Evolutionary conservation across 2,888 invertebrate genomes (phyloP).

Genomic region (Yponomeuta malinellus): DNA sequence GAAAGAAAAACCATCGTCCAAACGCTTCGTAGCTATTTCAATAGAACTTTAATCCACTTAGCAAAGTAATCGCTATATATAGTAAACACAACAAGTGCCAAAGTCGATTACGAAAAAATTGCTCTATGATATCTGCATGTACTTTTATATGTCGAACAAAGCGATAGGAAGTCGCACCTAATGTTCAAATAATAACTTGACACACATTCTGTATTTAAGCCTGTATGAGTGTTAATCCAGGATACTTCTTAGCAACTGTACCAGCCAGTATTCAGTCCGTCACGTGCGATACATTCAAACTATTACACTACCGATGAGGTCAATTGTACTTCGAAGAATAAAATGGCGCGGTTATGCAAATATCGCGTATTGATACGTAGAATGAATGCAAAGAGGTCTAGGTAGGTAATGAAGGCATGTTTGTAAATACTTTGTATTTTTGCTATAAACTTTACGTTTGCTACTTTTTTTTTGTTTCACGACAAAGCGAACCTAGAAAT

Average conservation of each 20-base stretch:
- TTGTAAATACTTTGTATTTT: not conserved
- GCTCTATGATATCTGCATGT: not conserved
- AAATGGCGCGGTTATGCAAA: constrained; percentile 2
- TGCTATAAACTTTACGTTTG: not conserved
- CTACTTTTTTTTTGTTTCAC: too few species aligned
- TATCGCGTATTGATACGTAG: not conserved
- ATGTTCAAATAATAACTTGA: not conserved
- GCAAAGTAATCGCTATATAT: not conserved
- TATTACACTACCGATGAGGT: not conserved
- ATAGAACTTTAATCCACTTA: not conserved
- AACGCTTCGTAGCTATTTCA: not conserved
- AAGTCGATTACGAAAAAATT: not conserved
- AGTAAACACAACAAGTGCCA: not conserved
- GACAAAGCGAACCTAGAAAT: too few species aligned
- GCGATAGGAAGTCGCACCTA: not conserved
- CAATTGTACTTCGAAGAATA: constrained; percentile 7
- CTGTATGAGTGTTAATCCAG: too few species aligned
- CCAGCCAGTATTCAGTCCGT: constrained; percentile 7
- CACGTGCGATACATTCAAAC: constrained; percentile 13
- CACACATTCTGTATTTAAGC: not conserved
- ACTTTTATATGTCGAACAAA: not conserved
- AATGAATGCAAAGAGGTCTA: constrained; percentile 11
- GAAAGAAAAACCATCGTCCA: too few species aligned
- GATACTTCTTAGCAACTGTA: not conserved
- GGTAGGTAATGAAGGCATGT: not conserved